Conservation (phyloP, 2,113 vertebrate genomes). For the Sturnus vulgaris region DNA sequence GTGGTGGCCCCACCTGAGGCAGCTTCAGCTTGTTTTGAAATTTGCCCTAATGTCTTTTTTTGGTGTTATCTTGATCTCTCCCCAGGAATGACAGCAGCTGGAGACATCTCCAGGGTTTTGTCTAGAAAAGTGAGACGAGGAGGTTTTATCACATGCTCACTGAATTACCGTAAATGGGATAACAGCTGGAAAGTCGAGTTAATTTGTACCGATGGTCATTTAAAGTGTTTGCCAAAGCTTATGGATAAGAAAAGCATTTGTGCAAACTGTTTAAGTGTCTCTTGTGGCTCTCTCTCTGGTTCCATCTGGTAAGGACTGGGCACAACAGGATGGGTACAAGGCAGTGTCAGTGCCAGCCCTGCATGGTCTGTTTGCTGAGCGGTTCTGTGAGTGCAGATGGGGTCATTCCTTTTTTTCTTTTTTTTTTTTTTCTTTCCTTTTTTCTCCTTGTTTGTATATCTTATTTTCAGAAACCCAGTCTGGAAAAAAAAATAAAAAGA, state of each 20-base stretch:
- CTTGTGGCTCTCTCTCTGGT: not conserved
- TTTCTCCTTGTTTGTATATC: not conserved
- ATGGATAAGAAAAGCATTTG: conserved; percentile 36
- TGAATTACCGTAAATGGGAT: conserved; percentile 14
- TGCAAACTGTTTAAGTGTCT: not conserved
- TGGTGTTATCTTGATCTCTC: not conserved
- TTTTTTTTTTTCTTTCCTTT: not conserved
- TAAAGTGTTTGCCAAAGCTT: conserved; percentile 45
- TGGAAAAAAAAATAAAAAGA: accelerated
- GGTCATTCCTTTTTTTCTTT: accelerated
- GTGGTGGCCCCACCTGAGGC: not conserved
- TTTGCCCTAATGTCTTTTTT: not conserved
- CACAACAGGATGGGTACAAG: not conserved
- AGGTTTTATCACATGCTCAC: not conserved
- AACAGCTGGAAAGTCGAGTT: not conserved
- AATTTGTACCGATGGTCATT: conserved; percentile 40
- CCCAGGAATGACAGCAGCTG: not conserved
- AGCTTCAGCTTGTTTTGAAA: not conserved
- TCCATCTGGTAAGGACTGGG: not conserved
- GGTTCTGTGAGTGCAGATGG: not conserved
- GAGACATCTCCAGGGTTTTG: not conserved
- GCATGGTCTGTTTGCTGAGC: not conserved
- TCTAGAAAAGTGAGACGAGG: not conserved
- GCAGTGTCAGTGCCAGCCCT: not conserved
- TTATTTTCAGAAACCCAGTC: not conserved